phyloP scores from a whole-genome alignment of 2,797 vertebrate genomes.

The Micromesistius poutassou region DNA sequence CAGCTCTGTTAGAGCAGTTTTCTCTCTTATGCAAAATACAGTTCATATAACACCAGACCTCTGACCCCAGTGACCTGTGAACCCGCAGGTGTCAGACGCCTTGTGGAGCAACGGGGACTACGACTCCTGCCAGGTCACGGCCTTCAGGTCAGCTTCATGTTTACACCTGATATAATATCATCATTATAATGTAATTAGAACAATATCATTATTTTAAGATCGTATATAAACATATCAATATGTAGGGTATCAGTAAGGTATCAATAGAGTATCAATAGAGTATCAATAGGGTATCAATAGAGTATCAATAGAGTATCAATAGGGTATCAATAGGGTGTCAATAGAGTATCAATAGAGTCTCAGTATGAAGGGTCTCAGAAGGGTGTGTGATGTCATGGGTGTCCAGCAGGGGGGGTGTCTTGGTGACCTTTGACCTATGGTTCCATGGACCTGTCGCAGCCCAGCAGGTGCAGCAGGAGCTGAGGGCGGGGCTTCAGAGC shows the following conservation, averaged over 20 bases:
- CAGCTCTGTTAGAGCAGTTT: not conserved
- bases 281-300: not conserved
- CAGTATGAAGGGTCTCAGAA: not conserved
- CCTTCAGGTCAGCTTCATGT: not conserved
- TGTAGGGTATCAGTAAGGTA: not conserved
- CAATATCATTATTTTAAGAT: not conserved
- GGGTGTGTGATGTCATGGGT: constrained; percentile 2
- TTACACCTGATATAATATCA: not conserved
- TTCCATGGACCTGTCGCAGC: constrained; percentile 45
- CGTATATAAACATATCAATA: too few species aligned
- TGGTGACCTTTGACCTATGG: constrained; percentile 61
- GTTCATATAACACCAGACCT: not conserved
- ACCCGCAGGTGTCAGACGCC: not conserved
- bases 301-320: not conserved
- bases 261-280: not conserved
- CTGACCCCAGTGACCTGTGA: constrained; percentile 1
- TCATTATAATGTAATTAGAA: not conserved
- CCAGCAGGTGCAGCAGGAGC: constrained; percentile 39
- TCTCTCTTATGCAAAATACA: not conserved
- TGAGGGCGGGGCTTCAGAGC: constrained; percentile 54
- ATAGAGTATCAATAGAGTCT: not conserved
- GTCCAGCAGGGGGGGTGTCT: constrained; percentile 66
- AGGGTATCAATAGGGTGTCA: not conserved
- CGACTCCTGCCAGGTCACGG: not conserved
- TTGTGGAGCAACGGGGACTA: not conserved